Percentiles rank a stretch among this genome's conserved stretches.
These are phyloP conservation scores for Galaxias olidus DNA, from an alignment of 2,797 vertebrate species.

Conservation along the genomic window DNA sequence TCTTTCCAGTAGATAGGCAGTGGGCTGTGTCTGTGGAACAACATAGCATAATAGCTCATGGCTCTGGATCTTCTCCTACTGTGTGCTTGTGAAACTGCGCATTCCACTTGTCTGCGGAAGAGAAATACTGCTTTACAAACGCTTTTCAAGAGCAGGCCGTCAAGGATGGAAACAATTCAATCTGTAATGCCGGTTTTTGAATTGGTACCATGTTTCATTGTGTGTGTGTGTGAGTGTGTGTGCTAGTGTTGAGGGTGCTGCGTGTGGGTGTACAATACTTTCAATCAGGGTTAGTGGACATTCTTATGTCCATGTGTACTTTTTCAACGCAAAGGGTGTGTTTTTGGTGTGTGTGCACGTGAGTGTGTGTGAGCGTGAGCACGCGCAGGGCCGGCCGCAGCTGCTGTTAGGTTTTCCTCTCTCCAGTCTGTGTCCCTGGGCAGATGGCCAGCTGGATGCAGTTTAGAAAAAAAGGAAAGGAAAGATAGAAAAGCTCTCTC, in stretches of 20 bases:
- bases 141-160: not conserved
- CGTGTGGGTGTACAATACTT: too few species aligned
- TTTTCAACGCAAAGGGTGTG: not conserved
- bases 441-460: slow-evolving; percentile 53
- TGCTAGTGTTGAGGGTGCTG: not conserved
- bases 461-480: slow-evolving; percentile 20
- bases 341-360: not conserved
- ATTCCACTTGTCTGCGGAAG: not conserved
- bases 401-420: slow-evolving; percentile 49
- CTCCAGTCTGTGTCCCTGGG: slow-evolving; percentile 49
- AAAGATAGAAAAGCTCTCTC: not conserved
- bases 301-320: not conserved
- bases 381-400: slow-evolving; percentile 34
- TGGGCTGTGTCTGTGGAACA: too few species aligned
- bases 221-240: not conserved
- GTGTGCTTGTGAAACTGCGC: not conserved
- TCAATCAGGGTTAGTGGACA: too few species aligned
- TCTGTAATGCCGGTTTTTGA: not conserved
- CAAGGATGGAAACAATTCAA: not conserved
- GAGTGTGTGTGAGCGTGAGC: not conserved
- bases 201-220: too few species aligned
- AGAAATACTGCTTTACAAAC: not conserved
- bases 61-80: not conserved
- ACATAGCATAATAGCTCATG: too few species aligned
- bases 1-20: too few species aligned